Percentiles rank a stretch among this genome's conserved stretches.
phyloP scores from a whole-genome alignment of 1,140 invertebrate species.

The Fopius arisanus region DNA sequence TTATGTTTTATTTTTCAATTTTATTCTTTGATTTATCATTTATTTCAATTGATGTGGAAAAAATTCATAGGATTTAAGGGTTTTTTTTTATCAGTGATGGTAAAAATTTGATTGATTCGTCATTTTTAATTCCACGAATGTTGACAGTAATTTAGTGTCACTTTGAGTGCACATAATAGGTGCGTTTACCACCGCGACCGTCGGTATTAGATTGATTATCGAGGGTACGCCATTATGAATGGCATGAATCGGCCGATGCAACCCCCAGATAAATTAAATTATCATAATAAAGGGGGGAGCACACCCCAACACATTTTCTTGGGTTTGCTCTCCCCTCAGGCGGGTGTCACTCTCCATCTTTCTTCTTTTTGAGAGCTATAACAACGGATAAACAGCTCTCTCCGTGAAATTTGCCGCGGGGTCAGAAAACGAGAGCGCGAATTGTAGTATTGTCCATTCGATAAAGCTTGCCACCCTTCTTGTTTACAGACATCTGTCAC shows the following conservation, averaged over 20 bases:
- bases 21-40: too few species aligned
- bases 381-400: not conserved
- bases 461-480: conserved; percentile 37
- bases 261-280: conserved; percentile 39
- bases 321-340: not conserved
- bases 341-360: not conserved
- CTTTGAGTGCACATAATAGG: conserved; percentile 27
- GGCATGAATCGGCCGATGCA: conserved; percentile 25
- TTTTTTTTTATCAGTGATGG: too few species aligned
- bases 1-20: too few species aligned
- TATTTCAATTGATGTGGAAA: too few species aligned
- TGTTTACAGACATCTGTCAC: conserved; percentile 44
- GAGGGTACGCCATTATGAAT: conserved; percentile 24
- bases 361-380: not conserved
- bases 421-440: conserved; percentile 21
- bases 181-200: conserved; percentile 20
- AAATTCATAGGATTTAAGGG: too few species aligned
- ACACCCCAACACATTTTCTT: conserved; percentile 1
- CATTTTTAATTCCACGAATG: not conserved
- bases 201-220: conserved; percentile 25
- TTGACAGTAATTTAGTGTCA: conserved; percentile 11
- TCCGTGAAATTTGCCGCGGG: conserved; percentile 6
- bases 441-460: conserved; percentile 38
- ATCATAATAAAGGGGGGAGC: conserved; percentile 34
- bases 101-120: not conserved